These are phyloP conservation scores for Choloepus didactylus DNA, from an alignment of 2,797 vertebrate genomes.

Conservation along the genomic window DNA sequence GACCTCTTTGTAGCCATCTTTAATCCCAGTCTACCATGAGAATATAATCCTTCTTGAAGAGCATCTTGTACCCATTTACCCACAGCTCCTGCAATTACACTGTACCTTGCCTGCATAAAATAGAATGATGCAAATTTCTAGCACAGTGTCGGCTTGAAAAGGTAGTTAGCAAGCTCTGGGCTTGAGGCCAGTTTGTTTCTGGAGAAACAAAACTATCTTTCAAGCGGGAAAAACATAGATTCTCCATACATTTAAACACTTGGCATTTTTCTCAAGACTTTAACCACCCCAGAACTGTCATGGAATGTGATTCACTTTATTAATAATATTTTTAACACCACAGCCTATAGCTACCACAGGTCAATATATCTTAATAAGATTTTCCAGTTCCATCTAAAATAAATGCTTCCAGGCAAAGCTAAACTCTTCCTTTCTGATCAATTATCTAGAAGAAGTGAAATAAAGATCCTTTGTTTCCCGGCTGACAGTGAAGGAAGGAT, in stretches of 20 bases:
- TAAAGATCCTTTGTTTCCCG: background rate
- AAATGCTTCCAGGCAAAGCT: slow-evolving; percentile 74
- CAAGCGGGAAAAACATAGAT: background rate
- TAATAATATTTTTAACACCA: slow-evolving; percentile 53
- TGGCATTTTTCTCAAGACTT: slow-evolving; percentile 8
- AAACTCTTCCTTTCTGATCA: slow-evolving; percentile 69
- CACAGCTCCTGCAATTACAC: background rate
- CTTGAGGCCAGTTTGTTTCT: background rate
- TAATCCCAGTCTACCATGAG: background rate
- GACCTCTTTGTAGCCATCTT: background rate
- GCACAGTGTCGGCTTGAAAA: slow-evolving; percentile 2
- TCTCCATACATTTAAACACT: background rate
- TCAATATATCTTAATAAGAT: slow-evolving; percentile 85
- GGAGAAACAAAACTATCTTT: background rate
- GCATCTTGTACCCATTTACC: background rate
- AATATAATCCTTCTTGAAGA: background rate
- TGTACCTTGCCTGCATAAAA: background rate
- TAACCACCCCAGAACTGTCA: background rate
- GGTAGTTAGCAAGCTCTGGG: background rate
- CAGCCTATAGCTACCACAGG: slow-evolving; percentile 45
- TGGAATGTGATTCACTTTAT: slow-evolving; percentile 28
- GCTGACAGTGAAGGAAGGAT: background rate
- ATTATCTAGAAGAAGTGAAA: slow-evolving; percentile 66
- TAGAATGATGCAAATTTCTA: background rate
- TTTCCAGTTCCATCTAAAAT: slow-evolving; percentile 71